Conservation (phyloP, 2,888 invertebrate species). For the Adelognathus sp. region DNA sequence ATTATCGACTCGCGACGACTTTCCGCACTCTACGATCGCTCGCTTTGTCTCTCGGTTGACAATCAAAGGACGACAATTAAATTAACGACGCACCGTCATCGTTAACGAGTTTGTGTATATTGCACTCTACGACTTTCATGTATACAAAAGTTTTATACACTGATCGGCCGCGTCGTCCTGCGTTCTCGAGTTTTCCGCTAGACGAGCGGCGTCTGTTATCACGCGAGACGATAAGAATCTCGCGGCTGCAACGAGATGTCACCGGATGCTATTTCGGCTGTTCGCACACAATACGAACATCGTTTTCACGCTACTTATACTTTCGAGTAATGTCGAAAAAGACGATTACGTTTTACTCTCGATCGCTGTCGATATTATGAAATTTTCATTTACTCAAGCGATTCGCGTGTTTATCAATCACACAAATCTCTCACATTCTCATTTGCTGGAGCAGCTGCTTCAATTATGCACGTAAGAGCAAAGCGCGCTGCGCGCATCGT, state of each 20-base stretch:
- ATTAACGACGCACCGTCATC: neutral
- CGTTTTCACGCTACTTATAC: neutral
- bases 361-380: neutral
- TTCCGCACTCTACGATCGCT: no score
- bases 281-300: neutral
- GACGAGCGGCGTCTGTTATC: neutral
- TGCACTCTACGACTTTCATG: no score
- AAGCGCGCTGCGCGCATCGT: neutral
- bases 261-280: slow-evolving; percentile 6
- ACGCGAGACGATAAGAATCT: neutral
- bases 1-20: neutral
- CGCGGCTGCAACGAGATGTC: neutral
- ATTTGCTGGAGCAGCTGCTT: neutral
- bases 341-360: neutral
- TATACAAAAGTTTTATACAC: no score
- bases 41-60: no score
- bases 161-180: no score
- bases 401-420: neutral
- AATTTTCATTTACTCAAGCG: neutral
- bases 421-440: no score
- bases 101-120: no score
- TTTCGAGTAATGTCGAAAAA: neutral
- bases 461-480: neutral
- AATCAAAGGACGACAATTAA: neutral
- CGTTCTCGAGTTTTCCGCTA: no score